Evolutionary conservation across 2,113 vertebrate genomes (phyloP).

Genomic region (Melanerpes aurifrons): DNA sequence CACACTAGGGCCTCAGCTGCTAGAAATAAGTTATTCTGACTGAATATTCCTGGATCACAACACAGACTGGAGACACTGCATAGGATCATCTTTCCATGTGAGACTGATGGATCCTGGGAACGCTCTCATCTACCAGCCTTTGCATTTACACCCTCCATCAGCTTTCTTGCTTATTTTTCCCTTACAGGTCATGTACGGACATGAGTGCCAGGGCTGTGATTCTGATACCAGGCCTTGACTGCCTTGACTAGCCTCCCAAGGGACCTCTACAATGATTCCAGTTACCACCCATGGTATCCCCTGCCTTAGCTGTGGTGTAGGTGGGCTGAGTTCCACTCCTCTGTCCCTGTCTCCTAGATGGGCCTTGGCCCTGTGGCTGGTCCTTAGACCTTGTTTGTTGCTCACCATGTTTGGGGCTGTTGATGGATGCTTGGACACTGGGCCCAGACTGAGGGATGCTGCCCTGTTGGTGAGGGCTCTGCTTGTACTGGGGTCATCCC

Average conservation of each 20-base stretch:
- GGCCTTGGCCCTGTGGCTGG: accelerated
- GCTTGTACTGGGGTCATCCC: background rate
- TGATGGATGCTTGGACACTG: accelerated
- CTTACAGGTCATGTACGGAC: background rate
- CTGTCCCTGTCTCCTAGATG: background rate
- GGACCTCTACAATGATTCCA: accelerated
- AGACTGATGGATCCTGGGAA: accelerated
- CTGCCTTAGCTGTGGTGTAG: background rate
- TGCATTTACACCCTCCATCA: accelerated
- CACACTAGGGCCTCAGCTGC: background rate
- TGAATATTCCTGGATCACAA: background rate
- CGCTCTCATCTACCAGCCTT: background rate
- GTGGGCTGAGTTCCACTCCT: too few species aligned
- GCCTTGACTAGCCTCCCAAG: accelerated
- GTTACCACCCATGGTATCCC: background rate
- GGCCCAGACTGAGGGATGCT: background rate
- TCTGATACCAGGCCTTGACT: background rate
- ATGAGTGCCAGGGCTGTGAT: background rate
- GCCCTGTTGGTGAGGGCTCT: background rate
- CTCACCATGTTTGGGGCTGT: accelerated
- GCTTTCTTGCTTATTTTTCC: background rate
- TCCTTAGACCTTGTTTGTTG: accelerated
- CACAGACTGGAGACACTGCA: background rate
- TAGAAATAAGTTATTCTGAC: background rate
- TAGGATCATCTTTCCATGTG: background rate